Evolutionary conservation across 2,888 invertebrate species (phyloP).

Genomic region (Nudaria mundana): DNA sequence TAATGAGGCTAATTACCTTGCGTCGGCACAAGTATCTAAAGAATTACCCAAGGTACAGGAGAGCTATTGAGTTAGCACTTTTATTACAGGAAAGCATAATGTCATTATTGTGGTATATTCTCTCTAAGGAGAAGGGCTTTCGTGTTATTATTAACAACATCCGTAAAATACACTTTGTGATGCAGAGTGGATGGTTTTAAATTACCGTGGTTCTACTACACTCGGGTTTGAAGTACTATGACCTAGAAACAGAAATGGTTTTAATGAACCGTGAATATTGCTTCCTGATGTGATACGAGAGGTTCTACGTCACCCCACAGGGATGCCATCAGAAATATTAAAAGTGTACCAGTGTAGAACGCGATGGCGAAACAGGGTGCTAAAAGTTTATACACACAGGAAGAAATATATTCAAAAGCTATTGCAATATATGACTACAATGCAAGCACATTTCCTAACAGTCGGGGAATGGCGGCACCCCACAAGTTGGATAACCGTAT

Average conservation of each 20-base stretch:
- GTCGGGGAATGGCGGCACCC: too few relatives aligned
- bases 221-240: background rate
- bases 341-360: too few relatives aligned
- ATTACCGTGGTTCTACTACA: background rate
- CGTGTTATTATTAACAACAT: background rate
- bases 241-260: background rate
- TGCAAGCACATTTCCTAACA: too few relatives aligned
- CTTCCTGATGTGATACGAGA: too few relatives aligned
- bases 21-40: slow-evolving; percentile 4
- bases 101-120: background rate
- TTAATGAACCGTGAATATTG: background rate
- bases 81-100: background rate
- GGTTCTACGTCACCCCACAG: too few relatives aligned
- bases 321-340: too few relatives aligned
- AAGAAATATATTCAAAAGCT: too few relatives aligned
- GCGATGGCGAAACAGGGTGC: too few relatives aligned
- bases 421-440: too few relatives aligned
- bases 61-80: slow-evolving; percentile 1
- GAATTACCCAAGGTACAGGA: slow-evolving; percentile 3
- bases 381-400: too few relatives aligned
- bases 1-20: too few relatives aligned
- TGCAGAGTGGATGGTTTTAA: background rate
- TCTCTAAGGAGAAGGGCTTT: background rate
- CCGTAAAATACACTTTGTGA: background rate
- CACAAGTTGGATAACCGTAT: too few relatives aligned